phyloP scores from a whole-genome alignment of 2,888 invertebrate species.

The Xiphydria camelus region DNA sequence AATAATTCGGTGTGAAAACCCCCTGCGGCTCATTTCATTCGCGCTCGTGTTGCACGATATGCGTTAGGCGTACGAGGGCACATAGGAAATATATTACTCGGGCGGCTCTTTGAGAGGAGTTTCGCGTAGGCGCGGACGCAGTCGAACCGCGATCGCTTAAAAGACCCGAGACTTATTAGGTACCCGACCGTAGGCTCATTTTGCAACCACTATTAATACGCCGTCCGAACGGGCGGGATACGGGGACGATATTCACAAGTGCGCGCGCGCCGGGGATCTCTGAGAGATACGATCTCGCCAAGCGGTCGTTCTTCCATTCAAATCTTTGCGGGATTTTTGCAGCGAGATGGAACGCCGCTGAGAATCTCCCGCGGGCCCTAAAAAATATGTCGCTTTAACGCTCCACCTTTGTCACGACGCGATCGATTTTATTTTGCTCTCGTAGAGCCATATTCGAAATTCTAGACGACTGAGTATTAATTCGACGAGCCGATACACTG shows the following conservation, averaged over 20 bases:
- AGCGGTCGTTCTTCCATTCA: neutral
- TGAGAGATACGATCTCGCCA: neutral
- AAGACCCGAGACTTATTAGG: conserved; percentile 47
- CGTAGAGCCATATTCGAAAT: neutral
- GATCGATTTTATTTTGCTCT: neutral
- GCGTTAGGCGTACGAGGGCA: conserved; percentile 29
- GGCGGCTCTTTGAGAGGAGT: conserved; percentile 39
- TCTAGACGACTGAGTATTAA: neutral
- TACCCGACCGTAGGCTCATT: conserved; percentile 41
- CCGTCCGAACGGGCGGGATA: neutral
- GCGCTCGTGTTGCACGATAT: conserved; percentile 26
- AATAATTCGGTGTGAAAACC: conserved; percentile 21
- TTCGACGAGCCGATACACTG: neutral
- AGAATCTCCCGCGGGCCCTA: neutral
- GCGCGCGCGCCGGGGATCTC: neutral
- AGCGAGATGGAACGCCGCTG: neutral
- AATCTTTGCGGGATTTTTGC: neutral
- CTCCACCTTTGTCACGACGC: too few relatives aligned
- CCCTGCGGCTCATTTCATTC: conserved; percentile 26
- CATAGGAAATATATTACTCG: conserved; percentile 40
- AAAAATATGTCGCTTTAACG: too few relatives aligned
- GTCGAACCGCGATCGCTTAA: conserved; percentile 27
- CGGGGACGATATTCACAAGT: neutral
- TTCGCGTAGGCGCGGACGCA: conserved; percentile 40
- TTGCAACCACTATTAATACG: conserved; percentile 33